Evolutionary conservation across 2,888 invertebrate genomes (phyloP), one percentile per base, ranked within the genome.

Genomic region (Sacculina carcini): DNA sequence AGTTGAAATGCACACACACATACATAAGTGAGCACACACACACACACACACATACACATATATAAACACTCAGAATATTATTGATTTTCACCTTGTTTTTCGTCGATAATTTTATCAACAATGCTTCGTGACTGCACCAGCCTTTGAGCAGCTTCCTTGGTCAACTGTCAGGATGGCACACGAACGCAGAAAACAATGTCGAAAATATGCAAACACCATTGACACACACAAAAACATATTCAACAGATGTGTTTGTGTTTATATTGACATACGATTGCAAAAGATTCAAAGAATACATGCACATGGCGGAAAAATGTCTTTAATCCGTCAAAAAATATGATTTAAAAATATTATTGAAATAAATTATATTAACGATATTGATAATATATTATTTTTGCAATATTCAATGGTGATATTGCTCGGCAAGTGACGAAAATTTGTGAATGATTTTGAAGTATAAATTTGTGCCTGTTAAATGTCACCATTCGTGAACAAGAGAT

Each of bases 11-110:
- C 48, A 51, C 48, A 48, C 48, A 51, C 48, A 51, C 39, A 31
- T 31, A 38, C 21, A 28, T 23, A n/a, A 34, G 57, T 42, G 23
- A 54, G 2, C 54, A 28, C 48, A 24, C 28, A 24, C 19, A 46
- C 29, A 48, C 16, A 46, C 12, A 39, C 14, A 28, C 12, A 39
- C 14, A 40, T n/a, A 26, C 29, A 44, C 14, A 47, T 29, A 47
- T 24, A 28, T 14, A 47, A 4, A 24, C 36, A 38, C 4, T 21
- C 42, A 38, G 16, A 48, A n/a, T n/a, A n/a, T n/a, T n/a, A n/a
- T n/a, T n/a, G n/a, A n/a, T n/a, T n/a, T 58, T 52, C 57, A 73
- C 74, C 71, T 69, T 70, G 69, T 55, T 73, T 72, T 58, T 73
- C 72, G 34, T 65, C 63, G 5, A 76, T 63, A 54, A 75, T 71